phyloP scores from a whole-genome alignment of 2,888 invertebrate species.

The Eudasyphora cyanicolor region DNA sequence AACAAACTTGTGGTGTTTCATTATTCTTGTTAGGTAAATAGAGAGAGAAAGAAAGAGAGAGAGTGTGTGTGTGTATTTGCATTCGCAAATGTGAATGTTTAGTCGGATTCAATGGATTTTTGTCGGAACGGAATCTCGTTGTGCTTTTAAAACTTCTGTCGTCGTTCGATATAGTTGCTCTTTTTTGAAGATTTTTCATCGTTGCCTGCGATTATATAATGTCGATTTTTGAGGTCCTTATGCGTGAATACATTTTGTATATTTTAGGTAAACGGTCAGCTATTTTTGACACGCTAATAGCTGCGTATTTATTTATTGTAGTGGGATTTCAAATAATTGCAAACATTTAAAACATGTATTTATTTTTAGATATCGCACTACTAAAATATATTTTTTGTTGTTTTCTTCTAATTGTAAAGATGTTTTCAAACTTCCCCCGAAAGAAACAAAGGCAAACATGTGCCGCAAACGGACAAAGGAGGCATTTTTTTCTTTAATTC shows the following conservation, averaged over 20 bases:
- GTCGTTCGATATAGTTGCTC: constrained; percentile 40
- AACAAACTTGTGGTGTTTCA: constrained; percentile 7
- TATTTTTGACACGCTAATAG: neutral
- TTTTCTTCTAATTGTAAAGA: neutral
- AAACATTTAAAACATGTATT: neutral
- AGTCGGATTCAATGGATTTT: constrained; percentile 52
- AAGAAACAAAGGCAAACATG: constrained; percentile 1
- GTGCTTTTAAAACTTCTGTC: constrained; percentile 44
- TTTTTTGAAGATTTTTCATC: constrained; percentile 39
- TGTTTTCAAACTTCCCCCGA: neutral
- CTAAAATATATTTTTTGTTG: constrained; percentile 22
- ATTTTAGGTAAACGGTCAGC: neutral
- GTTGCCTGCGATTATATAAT: constrained; percentile 57
- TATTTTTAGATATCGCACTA: constrained; percentile 45
- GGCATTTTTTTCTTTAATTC: constrained; percentile 42
- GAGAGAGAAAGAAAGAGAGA: neutral
- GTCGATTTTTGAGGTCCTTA: constrained; percentile 31
- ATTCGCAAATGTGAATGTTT: neutral
- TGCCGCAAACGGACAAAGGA: neutral
- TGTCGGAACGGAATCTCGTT: constrained; percentile 52
- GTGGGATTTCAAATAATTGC: neutral
- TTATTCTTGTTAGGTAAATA: constrained; percentile 8
- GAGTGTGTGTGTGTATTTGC: neutral
- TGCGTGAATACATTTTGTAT: neutral
- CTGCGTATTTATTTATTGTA: neutral